Conservation (phyloP, 2,888 invertebrate species). For the Oligia fasciuncula region DNA sequence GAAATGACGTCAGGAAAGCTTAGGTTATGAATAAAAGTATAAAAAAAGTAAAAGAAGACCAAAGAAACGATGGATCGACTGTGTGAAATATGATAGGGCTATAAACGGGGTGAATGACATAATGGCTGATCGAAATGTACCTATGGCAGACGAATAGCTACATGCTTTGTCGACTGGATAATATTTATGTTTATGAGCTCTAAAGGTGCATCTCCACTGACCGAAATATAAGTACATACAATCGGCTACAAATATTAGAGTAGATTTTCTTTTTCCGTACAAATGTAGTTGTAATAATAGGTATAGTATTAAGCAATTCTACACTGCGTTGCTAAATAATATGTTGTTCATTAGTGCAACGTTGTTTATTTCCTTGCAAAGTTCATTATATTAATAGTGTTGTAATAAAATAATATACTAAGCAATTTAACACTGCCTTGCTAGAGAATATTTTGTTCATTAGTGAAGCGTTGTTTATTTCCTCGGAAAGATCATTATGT, state of each 20-base stretch:
- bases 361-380: constrained; percentile 17
- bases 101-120: too few relatives aligned
- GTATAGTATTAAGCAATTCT: background rate
- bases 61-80: too few relatives aligned
- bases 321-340: background rate
- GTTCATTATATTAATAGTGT: constrained; percentile 12
- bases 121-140: too few relatives aligned
- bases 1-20: background rate
- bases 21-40: background rate
- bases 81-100: background rate
- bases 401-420: background rate
- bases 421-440: background rate
- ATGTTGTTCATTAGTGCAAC: constrained; percentile 1
- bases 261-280: background rate
- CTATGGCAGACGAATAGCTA: too few relatives aligned
- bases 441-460: constrained; percentile 7
- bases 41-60: too few relatives aligned
- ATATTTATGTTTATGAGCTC: background rate
- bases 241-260: background rate
- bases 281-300: background rate
- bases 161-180: too few relatives aligned
- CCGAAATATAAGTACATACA: background rate
- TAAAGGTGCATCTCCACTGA: background rate
- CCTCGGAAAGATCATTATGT: constrained; percentile 13
- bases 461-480: constrained; percentile 20